These are phyloP conservation scores for Ptilodon capucinus DNA, from an alignment of 2,888 invertebrate species.

Conservation along the genomic window DNA sequence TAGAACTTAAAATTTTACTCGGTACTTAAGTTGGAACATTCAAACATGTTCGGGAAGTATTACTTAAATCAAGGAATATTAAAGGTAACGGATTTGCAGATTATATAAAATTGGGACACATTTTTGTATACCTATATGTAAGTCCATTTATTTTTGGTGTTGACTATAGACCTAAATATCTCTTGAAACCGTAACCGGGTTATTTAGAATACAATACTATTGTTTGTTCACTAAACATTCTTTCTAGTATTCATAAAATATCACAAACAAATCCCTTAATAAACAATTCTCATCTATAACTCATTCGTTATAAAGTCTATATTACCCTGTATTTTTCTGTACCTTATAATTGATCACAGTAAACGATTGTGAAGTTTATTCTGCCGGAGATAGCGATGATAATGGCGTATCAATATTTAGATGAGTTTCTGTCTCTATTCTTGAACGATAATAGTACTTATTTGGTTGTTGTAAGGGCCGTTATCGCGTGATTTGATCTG, in stretches of 20 bases:
- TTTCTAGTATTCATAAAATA: slow-evolving; percentile 22
- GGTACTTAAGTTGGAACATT: too few relatives aligned
- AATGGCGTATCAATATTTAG: not conserved
- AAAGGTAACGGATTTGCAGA: too few relatives aligned
- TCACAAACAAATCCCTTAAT: slow-evolving; percentile 9
- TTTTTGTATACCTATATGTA: not conserved
- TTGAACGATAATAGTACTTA: slow-evolving; percentile 14
- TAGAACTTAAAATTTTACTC: too few relatives aligned
- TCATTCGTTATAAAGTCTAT: slow-evolving; percentile 10
- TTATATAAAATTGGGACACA: too few relatives aligned
- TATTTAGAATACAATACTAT: slow-evolving; percentile 57
- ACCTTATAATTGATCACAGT: not conserved
- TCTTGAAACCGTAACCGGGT: slow-evolving; percentile 38
- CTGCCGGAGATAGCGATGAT: not conserved
- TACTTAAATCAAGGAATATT: too few relatives aligned
- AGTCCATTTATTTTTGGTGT: not conserved
- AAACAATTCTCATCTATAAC: slow-evolving; percentile 21
- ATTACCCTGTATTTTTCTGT: not conserved
- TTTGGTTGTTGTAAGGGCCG: not conserved
- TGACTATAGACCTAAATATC: slow-evolving; percentile 1
- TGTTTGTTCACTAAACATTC: slow-evolving; percentile 30
- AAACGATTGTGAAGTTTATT: not conserved
- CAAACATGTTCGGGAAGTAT: too few relatives aligned
- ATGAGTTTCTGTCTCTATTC: slow-evolving; percentile 4
- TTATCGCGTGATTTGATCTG: slow-evolving; percentile 6